Conservation (phyloP, 2,888 invertebrate genomes). For the Ommatoiulus sabulosus region DNA sequence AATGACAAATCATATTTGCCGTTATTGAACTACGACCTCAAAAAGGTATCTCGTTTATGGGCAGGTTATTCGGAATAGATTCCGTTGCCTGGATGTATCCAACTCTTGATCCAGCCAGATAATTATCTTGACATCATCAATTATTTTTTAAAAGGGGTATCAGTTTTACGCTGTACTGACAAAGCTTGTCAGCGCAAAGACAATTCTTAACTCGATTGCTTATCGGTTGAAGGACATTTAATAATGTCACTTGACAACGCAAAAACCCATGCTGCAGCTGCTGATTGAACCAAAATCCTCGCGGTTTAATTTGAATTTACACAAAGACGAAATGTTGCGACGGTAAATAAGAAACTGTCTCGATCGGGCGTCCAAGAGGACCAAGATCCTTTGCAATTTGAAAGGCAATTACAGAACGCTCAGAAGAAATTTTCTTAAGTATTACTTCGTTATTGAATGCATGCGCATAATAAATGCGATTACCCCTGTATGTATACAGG, state of each 20-base stretch:
- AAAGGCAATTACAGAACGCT: too few species aligned
- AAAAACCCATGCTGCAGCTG: background rate
- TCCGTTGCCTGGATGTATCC: background rate
- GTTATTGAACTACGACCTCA: too few species aligned
- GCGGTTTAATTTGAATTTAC: background rate
- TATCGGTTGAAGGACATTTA: background rate
- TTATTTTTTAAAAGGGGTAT: background rate
- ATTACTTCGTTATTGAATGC: too few species aligned
- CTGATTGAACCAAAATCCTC: background rate
- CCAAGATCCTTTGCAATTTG: too few species aligned
- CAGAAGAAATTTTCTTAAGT: too few species aligned
- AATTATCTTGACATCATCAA: background rate
- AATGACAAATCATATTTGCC: too few species aligned
- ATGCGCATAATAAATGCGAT: too few species aligned
- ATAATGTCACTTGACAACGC: constrained; percentile 10
- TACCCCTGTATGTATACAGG: too few species aligned
- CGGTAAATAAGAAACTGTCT: too few species aligned
- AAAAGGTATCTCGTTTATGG: too few species aligned
- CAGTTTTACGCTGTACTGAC: background rate
- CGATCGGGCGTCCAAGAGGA: too few species aligned
- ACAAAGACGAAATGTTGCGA: background rate
- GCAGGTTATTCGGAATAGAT: too few species aligned
- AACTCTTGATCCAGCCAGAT: background rate
- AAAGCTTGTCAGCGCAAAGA: background rate
- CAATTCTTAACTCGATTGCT: background rate